Percentiles rank a stretch among this genome's conserved stretches.
Conservation (phyloP, 2,888 invertebrate species). For the Metacarcinus magister region DNA sequence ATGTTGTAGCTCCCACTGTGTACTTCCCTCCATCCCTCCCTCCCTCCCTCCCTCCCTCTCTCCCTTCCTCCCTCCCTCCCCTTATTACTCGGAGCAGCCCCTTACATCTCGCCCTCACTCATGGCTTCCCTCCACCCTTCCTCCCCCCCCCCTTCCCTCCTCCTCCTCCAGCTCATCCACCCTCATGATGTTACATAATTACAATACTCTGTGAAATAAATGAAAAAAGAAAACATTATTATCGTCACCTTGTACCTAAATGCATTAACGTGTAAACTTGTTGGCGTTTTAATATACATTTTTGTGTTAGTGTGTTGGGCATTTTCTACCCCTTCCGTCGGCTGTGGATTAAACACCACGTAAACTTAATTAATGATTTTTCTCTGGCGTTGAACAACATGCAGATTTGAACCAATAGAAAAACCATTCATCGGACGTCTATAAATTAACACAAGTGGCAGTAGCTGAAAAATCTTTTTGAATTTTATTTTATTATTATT, state of each 20-base stretch:
- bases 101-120: neutral
- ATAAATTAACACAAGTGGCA: constrained; percentile 17
- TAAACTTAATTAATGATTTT: constrained; percentile 13
- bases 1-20: neutral
- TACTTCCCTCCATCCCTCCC: neutral
- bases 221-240: neutral
- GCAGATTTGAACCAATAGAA: neutral
- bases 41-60: neutral
- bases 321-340: neutral
- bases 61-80: neutral
- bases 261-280: neutral
- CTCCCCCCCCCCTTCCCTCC: neutral
- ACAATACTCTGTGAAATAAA: neutral
- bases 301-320: neutral
- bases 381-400: constrained; percentile 16
- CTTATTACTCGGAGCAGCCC: neutral
- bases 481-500: neutral
- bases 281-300: neutral
- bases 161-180: neutral
- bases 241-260: neutral
- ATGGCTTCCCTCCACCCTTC: neutral
- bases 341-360: neutral
- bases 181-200: neutral
- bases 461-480: neutral
- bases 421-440: neutral